A percentile compares a stretch with the other conserved stretches of the same genome.
phyloP scores from a whole-genome alignment of 1,140 invertebrate species.

The Temnothorax longispinosus region DNA sequence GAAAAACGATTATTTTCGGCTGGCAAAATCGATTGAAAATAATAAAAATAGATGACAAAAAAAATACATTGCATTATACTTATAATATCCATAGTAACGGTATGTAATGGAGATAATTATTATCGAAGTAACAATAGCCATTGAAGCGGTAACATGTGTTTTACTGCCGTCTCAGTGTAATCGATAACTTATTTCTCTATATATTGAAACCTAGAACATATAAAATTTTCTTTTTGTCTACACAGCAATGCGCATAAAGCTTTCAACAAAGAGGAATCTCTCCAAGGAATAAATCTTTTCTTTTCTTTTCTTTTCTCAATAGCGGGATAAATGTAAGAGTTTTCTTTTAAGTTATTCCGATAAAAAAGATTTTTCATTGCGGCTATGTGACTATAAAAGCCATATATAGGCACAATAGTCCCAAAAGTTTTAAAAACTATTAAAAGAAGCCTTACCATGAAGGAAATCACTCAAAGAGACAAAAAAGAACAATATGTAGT shows the following conservation, averaged over 20 bases:
- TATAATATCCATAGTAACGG: conserved; percentile 41
- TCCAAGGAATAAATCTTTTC: neutral
- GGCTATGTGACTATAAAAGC: neutral
- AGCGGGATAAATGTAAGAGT: neutral
- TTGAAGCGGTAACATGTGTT: conserved; percentile 41
- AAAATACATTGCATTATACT: conserved; percentile 14
- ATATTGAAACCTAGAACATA: neutral
- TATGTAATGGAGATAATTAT: conserved; percentile 57
- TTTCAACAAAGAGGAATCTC: neutral
- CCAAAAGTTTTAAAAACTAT: neutral
- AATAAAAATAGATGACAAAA: conserved; percentile 67
- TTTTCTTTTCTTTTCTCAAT: neutral
- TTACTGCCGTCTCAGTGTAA: conserved; percentile 4
- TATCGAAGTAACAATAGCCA: conserved; percentile 35
- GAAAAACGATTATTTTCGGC: conserved; percentile 42
- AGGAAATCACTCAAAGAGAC: neutral
- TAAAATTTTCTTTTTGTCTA: neutral
- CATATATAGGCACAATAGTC: neutral
- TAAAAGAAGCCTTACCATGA: neutral
- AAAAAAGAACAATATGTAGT: neutral
- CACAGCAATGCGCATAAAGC: neutral
- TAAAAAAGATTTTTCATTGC: no score
- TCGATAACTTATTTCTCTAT: conserved; percentile 35
- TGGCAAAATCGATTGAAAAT: conserved; percentile 59
- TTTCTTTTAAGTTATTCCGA: no score